phyloP scores from a whole-genome alignment of 2,888 invertebrate species.

The Cheilosia urbana region DNA sequence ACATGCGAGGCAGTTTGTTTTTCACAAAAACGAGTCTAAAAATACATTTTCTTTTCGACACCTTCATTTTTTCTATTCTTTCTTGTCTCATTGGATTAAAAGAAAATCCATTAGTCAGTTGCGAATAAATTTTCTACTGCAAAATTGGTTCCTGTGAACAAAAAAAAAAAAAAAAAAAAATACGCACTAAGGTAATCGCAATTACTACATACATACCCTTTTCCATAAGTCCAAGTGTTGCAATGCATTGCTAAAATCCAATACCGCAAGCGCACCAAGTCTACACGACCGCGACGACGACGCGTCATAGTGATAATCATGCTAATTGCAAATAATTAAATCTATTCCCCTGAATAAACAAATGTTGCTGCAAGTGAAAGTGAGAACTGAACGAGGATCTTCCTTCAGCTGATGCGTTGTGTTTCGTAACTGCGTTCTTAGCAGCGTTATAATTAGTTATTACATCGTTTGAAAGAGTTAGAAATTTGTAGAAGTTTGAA shows the following conservation, averaged over 20 bases:
- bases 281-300: background rate
- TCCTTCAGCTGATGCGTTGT: background rate
- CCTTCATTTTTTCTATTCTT: background rate
- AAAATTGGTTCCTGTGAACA: background rate
- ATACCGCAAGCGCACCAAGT: constrained; percentile 1
- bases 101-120: constrained; percentile 32
- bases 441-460: background rate
- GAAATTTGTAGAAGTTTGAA: too few relatives aligned
- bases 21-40: constrained; percentile 42
- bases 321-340: constrained; percentile 6
- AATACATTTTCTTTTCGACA: constrained; percentile 10
- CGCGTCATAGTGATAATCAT: constrained; percentile 16
- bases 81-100: background rate
- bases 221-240: background rate
- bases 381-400: background rate
- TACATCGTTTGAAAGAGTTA: too few relatives aligned
- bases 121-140: constrained; percentile 9
- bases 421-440: background rate
- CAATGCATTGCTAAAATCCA: constrained; percentile 6
- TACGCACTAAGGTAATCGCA: background rate
- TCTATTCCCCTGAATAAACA: background rate
- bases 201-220: background rate
- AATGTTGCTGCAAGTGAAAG: constrained; percentile 32
- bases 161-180: background rate
- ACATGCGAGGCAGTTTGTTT: constrained; percentile 27